phyloP scores from a whole-genome alignment of 2,888 invertebrate species.

The Eupelmus urozonus region DNA sequence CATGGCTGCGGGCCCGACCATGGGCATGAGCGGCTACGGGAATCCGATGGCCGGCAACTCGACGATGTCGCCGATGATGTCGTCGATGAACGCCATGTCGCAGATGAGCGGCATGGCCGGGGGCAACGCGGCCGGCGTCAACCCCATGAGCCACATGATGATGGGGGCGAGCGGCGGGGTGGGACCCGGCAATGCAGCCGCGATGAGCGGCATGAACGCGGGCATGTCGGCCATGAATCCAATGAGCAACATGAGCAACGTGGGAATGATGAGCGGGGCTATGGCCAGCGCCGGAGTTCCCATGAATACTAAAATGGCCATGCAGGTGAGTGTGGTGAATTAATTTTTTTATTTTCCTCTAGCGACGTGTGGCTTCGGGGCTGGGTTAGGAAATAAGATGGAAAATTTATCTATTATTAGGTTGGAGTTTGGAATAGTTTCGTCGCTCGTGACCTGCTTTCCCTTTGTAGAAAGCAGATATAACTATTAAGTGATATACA shows the following conservation, averaged over 20 bases:
- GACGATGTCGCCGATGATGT: conserved; percentile 79
- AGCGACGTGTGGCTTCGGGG: too few species aligned
- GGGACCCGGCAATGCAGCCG: not conserved
- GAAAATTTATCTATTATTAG: too few species aligned
- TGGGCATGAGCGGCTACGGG: conserved; percentile 84
- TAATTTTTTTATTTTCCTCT: not conserved
- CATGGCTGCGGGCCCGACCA: too few species aligned
- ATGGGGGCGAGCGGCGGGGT: conserved; percentile 78
- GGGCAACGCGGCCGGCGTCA: conserved; percentile 80
- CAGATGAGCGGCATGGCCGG: conserved; percentile 78
- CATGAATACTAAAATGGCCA: conserved; percentile 87
- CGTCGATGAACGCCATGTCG: conserved; percentile 80
- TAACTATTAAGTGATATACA: too few species aligned
- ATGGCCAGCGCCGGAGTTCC: conserved; percentile 78
- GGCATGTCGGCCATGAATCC: conserved; percentile 81
- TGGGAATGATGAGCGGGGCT: conserved; percentile 86
- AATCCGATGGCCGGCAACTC: too few species aligned
- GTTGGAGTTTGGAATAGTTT: too few species aligned
- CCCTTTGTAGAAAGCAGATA: too few species aligned
- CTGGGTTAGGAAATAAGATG: too few species aligned
- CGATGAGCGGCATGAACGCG: conserved; percentile 79
- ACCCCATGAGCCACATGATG: conserved; percentile 79
- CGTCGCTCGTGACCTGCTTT: too few species aligned
- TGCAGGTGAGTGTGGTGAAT: conserved; percentile 78
- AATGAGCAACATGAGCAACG: conserved; percentile 76